Evolutionary conservation across 2,797 vertebrate species (phyloP).

Genomic region (Tokudaia muenninki): DNA sequence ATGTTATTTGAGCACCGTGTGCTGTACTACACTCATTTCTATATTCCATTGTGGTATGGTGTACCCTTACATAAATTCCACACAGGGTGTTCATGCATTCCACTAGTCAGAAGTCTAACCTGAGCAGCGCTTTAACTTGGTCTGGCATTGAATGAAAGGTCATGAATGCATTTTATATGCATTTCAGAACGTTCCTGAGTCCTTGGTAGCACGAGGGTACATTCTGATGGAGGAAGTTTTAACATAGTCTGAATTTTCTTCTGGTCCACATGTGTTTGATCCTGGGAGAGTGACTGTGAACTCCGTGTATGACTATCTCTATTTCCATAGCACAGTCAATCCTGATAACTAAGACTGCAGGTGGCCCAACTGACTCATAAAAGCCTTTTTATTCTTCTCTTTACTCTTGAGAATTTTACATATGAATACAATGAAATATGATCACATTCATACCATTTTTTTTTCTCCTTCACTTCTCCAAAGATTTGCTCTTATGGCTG

Average conservation of each 20-base stretch:
- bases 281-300: not conserved
- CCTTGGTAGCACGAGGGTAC: not conserved
- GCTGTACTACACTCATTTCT: not conserved
- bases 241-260: not conserved
- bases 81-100: rapidly evolving
- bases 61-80: not conserved
- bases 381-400: not conserved
- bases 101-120: not conserved
- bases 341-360: not conserved
- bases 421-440: not conserved
- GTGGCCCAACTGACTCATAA: not conserved
- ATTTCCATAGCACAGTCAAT: not conserved
- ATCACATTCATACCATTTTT: not conserved
- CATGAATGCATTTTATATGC: not conserved
- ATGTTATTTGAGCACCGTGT: not conserved
- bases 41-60: not conserved
- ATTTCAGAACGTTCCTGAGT: not conserved
- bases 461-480: not conserved
- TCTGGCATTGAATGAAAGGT: not conserved
- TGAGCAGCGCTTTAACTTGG: not conserved
- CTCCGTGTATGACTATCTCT: not conserved
- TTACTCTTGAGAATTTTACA: not conserved
- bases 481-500: not conserved
- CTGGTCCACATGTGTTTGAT: not conserved
- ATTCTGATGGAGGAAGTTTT: not conserved